A percentile compares a stretch with the other conserved stretches of the same genome.
Conservation (phyloP, 2,888 invertebrate genomes). For the Dione vanillae region DNA sequence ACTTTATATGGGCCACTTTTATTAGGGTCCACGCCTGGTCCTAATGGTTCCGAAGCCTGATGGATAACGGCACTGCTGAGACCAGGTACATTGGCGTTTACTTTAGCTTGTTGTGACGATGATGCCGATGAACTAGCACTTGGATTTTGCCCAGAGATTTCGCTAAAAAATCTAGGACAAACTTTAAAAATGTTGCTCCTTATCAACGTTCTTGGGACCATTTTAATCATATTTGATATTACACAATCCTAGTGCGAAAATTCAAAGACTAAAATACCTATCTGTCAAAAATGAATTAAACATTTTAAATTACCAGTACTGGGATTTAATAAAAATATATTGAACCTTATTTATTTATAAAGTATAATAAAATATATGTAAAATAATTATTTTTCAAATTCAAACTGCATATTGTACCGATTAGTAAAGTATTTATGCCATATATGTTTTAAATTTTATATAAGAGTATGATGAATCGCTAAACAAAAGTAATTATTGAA, state of each 20-base stretch:
- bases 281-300: constrained; percentile 25
- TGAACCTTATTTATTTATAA: neutral
- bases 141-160: constrained; percentile 54
- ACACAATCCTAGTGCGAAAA: constrained; percentile 60
- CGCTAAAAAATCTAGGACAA: constrained; percentile 60
- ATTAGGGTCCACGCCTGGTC: constrained; percentile 87
- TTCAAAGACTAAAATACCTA: constrained; percentile 42
- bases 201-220: constrained; percentile 50
- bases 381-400: neutral
- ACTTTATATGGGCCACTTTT: constrained; percentile 91
- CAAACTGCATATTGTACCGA: neutral
- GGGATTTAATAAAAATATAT: neutral
- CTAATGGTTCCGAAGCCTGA: constrained; percentile 84
- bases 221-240: constrained; percentile 59
- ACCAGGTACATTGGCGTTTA: constrained; percentile 85
- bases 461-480: neutral
- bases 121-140: constrained; percentile 49
- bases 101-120: constrained; percentile 48
- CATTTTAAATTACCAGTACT: constrained; percentile 7
- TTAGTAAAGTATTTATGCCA: neutral
- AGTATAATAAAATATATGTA: neutral
- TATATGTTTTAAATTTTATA: neutral
- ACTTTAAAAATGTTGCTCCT: constrained; percentile 39
- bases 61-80: constrained; percentile 85
- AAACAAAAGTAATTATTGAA: neutral